phyloP scores from a whole-genome alignment of 2,888 invertebrate genomes.

The Gastracanthus pulcherrimus region DNA sequence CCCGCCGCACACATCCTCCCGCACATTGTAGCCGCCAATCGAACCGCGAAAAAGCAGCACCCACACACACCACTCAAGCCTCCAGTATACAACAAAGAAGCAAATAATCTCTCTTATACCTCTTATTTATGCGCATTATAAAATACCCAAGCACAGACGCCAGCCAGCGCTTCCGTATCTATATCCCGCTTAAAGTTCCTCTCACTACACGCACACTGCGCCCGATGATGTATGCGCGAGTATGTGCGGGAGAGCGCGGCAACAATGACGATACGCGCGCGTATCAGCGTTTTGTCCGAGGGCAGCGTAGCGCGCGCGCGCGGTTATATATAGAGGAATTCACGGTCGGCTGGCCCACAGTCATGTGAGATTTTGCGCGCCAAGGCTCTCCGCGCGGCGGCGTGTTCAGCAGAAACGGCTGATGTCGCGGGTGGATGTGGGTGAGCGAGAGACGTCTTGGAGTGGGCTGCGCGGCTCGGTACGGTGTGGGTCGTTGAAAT shows the following conservation, averaged over 20 bases:
- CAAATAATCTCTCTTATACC: too few relatives aligned
- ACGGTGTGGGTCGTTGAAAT: not conserved
- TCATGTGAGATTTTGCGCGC: conserved; percentile 66
- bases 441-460: not conserved
- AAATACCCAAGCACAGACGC: not conserved
- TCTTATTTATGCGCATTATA: conserved; percentile 37
- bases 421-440: not conserved
- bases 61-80: too few relatives aligned
- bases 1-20: not conserved
- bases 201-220: not conserved
- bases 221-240: conserved; percentile 31
- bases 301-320: conserved; percentile 69
- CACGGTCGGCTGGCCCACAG: conserved; percentile 68
- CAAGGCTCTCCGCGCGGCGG: not conserved
- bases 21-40: not conserved
- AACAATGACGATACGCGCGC: conserved; percentile 61
- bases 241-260: conserved; percentile 30
- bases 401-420: not conserved
- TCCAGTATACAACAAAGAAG: not conserved
- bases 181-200: not conserved
- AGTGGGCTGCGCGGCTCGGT: not conserved
- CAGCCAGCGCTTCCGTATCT: not conserved
- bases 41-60: not conserved
- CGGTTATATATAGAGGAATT: too few relatives aligned
- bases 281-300: conserved; percentile 69